Evolutionary conservation across 2,888 invertebrate genomes (phyloP).

Genomic region (Bombylius discolor): DNA sequence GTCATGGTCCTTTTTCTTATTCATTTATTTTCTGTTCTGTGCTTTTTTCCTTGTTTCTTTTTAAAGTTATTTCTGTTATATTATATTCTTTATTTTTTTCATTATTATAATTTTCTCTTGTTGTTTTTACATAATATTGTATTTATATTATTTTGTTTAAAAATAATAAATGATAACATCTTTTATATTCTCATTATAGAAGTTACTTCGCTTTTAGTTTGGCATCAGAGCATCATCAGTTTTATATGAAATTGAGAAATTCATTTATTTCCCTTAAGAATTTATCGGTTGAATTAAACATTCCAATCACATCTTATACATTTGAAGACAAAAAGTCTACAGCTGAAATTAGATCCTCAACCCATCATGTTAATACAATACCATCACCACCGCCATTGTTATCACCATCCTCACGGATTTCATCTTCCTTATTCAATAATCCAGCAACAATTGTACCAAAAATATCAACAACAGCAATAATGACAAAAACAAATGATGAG

Average conservation of each 20-base stretch:
- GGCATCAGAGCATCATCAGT: constrained; percentile 64
- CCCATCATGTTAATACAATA: background rate
- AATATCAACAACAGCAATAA: constrained; percentile 30
- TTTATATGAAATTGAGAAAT: constrained; percentile 58
- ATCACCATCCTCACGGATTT: background rate
- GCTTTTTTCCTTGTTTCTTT: too few species aligned
- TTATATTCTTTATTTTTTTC: too few species aligned
- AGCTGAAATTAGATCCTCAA: background rate
- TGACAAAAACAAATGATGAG: constrained; percentile 16
- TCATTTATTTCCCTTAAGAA: constrained; percentile 55
- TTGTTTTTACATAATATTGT: too few species aligned
- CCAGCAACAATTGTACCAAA: background rate
- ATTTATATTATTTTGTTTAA: too few species aligned
- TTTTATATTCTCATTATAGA: constrained; percentile 19
- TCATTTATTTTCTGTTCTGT: too few species aligned
- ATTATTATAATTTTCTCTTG: too few species aligned
- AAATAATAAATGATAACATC: too few species aligned
- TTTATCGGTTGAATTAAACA: constrained; percentile 47
- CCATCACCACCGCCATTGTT: background rate
- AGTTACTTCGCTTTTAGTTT: constrained; percentile 64
- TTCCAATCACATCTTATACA: constrained; percentile 29
- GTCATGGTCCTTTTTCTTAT: too few species aligned
- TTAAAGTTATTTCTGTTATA: too few species aligned
- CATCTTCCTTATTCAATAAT: background rate
- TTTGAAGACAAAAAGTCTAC: background rate